Evolutionary conservation across 2,113 vertebrate species (phyloP).

Genomic region (Passerina amoena): DNA sequence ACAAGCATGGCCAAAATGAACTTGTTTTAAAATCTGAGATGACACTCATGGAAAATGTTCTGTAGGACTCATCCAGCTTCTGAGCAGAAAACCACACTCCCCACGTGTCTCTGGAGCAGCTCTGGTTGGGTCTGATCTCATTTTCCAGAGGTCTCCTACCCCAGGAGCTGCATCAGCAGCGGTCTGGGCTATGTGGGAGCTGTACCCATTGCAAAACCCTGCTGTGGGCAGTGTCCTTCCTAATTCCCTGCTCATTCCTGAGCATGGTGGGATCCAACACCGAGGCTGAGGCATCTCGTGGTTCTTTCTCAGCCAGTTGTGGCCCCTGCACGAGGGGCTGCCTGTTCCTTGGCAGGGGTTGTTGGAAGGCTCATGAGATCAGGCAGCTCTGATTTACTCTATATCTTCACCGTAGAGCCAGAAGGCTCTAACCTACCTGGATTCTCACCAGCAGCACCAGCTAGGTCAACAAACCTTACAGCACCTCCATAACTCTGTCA

Average conservation of each 20-base stretch:
- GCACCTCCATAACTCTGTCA: background rate
- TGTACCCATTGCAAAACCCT: background rate
- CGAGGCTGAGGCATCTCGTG: background rate
- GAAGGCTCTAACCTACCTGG: background rate
- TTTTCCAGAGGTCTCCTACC: background rate
- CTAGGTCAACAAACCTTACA: background rate
- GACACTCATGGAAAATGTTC: background rate
- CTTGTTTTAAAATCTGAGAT: background rate
- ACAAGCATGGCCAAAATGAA: background rate
- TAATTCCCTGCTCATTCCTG: background rate
- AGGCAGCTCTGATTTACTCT: background rate
- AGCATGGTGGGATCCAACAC: fast-evolving
- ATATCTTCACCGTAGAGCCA: background rate
- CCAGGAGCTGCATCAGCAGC: background rate
- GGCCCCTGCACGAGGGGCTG: background rate
- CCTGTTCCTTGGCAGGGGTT: background rate
- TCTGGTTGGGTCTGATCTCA: background rate
- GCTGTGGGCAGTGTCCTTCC: background rate
- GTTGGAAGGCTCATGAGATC: background rate
- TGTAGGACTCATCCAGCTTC: background rate
- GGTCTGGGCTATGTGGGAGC: background rate
- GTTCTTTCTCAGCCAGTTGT: background rate
- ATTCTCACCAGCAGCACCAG: slow-evolving; percentile 2
- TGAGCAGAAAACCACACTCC: background rate
- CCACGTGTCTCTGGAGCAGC: background rate